Base-by-base conservation (phyloP, 2,113 vertebrate genomes). In the Grammomys dolichurus region DNA sequence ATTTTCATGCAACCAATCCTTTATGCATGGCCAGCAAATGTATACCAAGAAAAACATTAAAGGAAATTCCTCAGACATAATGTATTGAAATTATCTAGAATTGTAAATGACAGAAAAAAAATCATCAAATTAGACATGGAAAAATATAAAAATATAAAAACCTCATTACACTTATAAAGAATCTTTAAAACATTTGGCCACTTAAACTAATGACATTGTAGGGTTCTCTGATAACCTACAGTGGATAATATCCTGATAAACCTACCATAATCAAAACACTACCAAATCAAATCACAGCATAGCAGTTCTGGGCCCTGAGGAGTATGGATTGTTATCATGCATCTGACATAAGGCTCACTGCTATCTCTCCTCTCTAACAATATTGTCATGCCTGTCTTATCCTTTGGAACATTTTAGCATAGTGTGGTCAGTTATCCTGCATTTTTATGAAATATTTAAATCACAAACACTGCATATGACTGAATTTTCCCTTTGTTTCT, bases 401-500 rank as follows among this genome's bases (percentile, higher is more conserved):
- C 58, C 5, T 93, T 33, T 86, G 3, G 1, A 89, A 69, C n/a
- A 72, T 80, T 70, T 28, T 2, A 48, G 72, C 11, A 58, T 75
- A 80, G 20, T 75, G 82, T 89, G 4, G 40, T 56, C 31, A 81
- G 13, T 78, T 89, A 24, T 22, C 40, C 86, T 87, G 87, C 8
- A 87, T 14, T 4, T 26, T 70, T 93, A 28, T 75, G 10, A 85
- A 54, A 60, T 46, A 20, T 89, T 82, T 33, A 69, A 4, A 75
- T 43, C 24, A 43, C 11, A 75, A n/a, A 43, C 5, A 28, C 40
- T 85, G 43, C 19, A 72, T 72, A 36, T 1, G 58, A 22, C 22
- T 70, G 11, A 10, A 94, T 76, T 94, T 20, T 31, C 72, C 77
- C 82, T 93, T 93, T 96, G 58, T 5, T 87, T 91, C 87, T 58